Percentiles rank a stretch among this genome's conserved stretches.
Evolutionary conservation across 2,888 invertebrate species (phyloP).

Genomic region (Macrosoma leucophasiata): DNA sequence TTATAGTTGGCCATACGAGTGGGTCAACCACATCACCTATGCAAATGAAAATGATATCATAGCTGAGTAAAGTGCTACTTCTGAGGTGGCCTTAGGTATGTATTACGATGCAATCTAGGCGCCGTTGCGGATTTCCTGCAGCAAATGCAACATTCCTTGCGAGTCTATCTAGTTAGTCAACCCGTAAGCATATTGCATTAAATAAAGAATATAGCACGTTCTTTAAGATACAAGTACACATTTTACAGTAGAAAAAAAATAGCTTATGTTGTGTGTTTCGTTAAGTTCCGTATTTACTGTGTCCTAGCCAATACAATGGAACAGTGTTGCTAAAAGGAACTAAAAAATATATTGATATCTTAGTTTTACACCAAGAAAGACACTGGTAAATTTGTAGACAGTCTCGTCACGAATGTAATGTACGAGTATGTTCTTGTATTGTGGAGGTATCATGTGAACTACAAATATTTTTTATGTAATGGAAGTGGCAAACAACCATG

Average conservation of each 20-base stretch:
- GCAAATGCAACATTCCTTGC: slow-evolving; percentile 62
- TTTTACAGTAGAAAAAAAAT: not conserved
- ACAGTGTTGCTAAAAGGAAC: slow-evolving; percentile 3
- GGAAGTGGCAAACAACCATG: too few relatives aligned
- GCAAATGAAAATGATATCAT: slow-evolving; percentile 60
- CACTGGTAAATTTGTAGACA: too few relatives aligned
- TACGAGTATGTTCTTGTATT: too few relatives aligned
- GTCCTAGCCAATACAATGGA: slow-evolving; percentile 5
- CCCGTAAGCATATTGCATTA: slow-evolving; percentile 35
- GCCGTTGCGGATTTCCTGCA: slow-evolving; percentile 71
- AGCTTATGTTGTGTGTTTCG: not conserved
- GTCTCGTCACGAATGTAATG: too few relatives aligned
- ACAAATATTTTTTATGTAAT: too few relatives aligned
- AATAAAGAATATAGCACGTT: slow-evolving; percentile 5
- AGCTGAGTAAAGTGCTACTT: slow-evolving; percentile 35
- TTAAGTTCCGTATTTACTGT: slow-evolving; percentile 14
- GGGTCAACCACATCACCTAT: slow-evolving; percentile 47
- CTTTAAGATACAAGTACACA: not conserved
- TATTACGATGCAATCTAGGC: slow-evolving; percentile 47
- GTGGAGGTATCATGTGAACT: too few relatives aligned
- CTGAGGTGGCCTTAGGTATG: slow-evolving; percentile 34
- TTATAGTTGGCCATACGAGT: too few relatives aligned
- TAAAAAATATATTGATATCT: slow-evolving; percentile 5
- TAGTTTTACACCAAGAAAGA: too few relatives aligned
- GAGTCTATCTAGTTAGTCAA: slow-evolving; percentile 56